A percentile compares a stretch with the other conserved stretches of the same genome.
phyloP scores from a whole-genome alignment of 1,140 invertebrate species.

The Macrotrachela quadricornifera region DNA sequence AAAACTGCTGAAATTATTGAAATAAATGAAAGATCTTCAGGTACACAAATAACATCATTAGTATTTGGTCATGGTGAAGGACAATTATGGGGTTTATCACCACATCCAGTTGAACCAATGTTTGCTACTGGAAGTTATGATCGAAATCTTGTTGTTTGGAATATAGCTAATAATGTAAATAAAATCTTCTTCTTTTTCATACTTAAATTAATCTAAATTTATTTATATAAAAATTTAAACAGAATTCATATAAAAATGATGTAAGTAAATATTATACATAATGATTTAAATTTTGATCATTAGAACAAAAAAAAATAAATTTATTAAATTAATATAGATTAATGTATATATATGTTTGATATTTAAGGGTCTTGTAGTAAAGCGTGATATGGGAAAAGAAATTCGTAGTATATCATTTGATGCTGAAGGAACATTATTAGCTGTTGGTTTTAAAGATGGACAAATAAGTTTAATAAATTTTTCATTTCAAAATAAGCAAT shows the following conservation, averaged over 20 bases:
- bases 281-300: no score
- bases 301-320: no score
- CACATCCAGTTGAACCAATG: slow-evolving; percentile 19
- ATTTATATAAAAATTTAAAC: no score
- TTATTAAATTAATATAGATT: no score
- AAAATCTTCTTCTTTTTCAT: no score
- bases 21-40: slow-evolving; percentile 23
- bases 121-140: slow-evolving; percentile 29
- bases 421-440: slow-evolving; percentile 24
- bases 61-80: slow-evolving; percentile 27
- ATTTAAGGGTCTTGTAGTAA: no score
- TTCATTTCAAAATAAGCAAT: background rate
- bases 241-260: no score
- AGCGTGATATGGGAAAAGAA: background rate
- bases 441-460: slow-evolving; percentile 27
- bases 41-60: slow-evolving; percentile 12
- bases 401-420: slow-evolving; percentile 21
- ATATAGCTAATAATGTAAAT: no score
- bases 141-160: slow-evolving; percentile 14
- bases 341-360: no score
- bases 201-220: no score
- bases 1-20: slow-evolving; percentile 23
- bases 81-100: slow-evolving; percentile 28
- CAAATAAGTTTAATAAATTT: background rate
- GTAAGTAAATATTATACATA: no score